Conservation (phyloP, 2,113 vertebrate genomes). For the Sinosuthora webbiana region DNA sequence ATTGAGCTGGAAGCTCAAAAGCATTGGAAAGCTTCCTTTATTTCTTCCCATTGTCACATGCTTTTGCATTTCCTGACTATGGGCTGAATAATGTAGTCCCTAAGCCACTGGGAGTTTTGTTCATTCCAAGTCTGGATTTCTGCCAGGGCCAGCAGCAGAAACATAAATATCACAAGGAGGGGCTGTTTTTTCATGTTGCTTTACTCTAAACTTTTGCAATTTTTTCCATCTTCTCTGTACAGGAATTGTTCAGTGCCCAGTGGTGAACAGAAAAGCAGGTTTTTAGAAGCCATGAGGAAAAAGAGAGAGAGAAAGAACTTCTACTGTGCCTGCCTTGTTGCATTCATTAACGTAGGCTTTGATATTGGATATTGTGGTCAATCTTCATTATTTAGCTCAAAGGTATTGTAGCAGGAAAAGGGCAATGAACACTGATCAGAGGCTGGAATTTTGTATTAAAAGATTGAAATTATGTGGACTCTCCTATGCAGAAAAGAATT, state of each 20-base stretch:
- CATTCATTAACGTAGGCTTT: not conserved
- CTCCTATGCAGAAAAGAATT: not conserved
- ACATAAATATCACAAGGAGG: conserved; percentile 61
- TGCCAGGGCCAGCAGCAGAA: conserved; percentile 54
- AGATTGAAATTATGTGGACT: not conserved
- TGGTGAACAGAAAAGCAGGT: not conserved
- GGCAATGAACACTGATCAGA: not conserved
- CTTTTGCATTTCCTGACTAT: conserved; percentile 46
- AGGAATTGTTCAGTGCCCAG: conserved; percentile 12
- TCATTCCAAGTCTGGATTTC: conserved; percentile 30
- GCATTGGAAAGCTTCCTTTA: conserved; percentile 9
- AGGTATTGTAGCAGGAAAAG: not conserved
- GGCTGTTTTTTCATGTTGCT: conserved; percentile 35
- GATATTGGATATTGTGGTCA: conserved; percentile 16
- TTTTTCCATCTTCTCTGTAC: conserved; percentile 46
- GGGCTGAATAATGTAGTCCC: not conserved
- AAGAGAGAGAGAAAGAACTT: not conserved
- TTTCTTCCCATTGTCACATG: conserved; percentile 59
- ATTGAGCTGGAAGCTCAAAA: conserved; percentile 30
- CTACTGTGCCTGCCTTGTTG: not conserved
- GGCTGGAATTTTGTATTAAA: not conserved
- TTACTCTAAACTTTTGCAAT: conserved; percentile 43
- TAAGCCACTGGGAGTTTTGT: conserved; percentile 26
- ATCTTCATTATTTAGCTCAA: not conserved
- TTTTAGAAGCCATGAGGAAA: not conserved